Conservation (phyloP, 1,140 invertebrate genomes). For the Protaetia brevitarsis region DNA sequence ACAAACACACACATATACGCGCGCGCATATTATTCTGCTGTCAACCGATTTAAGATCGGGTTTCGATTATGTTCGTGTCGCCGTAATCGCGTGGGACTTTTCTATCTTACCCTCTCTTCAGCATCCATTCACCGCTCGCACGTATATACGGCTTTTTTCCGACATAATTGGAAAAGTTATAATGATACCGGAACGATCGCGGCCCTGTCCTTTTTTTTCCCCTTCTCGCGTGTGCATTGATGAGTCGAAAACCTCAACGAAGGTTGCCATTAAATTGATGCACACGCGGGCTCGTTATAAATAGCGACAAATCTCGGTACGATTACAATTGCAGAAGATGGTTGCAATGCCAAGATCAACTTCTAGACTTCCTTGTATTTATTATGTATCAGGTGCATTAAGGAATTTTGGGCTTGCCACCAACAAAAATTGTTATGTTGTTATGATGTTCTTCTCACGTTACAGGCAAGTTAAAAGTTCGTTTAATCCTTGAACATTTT, state of each 20-base stretch:
- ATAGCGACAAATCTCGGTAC: background rate
- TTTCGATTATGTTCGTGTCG: conserved; percentile 1
- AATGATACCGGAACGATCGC: background rate
- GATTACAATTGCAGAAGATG: background rate
- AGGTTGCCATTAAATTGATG: background rate
- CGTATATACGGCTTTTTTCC: background rate
- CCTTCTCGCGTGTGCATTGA: too few species aligned
- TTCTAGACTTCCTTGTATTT: background rate
- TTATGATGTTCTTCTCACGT: too few species aligned
- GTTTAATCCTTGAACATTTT: too few species aligned
- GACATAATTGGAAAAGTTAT: background rate
- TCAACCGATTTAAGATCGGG: background rate
- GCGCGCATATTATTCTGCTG: background rate
- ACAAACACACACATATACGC: too few species aligned
- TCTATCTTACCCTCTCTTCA: background rate
- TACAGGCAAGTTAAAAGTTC: too few species aligned
- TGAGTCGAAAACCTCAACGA: background rate
- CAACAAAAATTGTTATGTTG: too few species aligned
- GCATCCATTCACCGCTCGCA: background rate
- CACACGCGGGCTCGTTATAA: background rate
- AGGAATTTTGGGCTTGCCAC: too few species aligned
- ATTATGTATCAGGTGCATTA: background rate
- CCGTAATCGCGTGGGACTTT: background rate
- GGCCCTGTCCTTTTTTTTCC: too few species aligned
- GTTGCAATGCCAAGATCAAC: conserved; percentile 1